phyloP scores from a whole-genome alignment of 2,113 vertebrate species.

The Oreochromis niloticus region DNA sequence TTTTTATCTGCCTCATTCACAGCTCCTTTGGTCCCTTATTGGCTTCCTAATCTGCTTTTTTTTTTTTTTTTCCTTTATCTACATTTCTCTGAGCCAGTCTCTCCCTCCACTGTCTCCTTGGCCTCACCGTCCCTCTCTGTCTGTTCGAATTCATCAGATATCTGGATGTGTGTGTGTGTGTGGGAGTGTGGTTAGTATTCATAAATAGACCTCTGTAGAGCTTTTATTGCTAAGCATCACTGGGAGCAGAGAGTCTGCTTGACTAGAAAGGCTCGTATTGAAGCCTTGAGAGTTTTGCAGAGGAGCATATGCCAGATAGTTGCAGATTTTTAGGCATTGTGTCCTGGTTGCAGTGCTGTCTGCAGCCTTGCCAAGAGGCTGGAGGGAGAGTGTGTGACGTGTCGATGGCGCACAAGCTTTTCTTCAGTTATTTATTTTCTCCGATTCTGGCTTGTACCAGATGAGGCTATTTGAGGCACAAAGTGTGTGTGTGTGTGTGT shows the following conservation, averaged over 20 bases:
- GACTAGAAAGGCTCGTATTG: background rate
- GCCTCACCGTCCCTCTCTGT: background rate
- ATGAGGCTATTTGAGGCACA: constrained; percentile 35
- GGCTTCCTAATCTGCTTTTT: constrained; percentile 25
- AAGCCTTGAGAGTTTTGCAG: background rate
- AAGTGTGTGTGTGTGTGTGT: constrained; percentile 5
- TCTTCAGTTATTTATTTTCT: constrained; percentile 44
- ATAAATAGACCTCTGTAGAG: constrained; percentile 1
- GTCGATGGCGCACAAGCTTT: constrained; percentile 27
- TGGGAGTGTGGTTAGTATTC: background rate
- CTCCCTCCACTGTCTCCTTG: constrained; percentile 17
- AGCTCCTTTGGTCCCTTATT: background rate
- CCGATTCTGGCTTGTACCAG: constrained; percentile 23
- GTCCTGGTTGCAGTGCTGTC: constrained; percentile 5
- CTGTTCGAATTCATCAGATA: constrained; percentile 22
- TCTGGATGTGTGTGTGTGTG: background rate
- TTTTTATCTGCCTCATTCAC: background rate
- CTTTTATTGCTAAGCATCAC: background rate
- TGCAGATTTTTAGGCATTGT: background rate
- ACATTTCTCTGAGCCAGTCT: background rate
- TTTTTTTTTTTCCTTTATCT: background rate
- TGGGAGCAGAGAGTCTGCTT: background rate
- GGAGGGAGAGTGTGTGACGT: constrained; percentile 21
- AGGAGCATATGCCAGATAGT: background rate
- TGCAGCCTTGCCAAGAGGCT: constrained; percentile 15